A percentile compares a stretch with the other conserved stretches of the same genome.
Evolutionary conservation across 2,113 vertebrate genomes (phyloP).

Genomic region (Zosterops borbonicus): DNA sequence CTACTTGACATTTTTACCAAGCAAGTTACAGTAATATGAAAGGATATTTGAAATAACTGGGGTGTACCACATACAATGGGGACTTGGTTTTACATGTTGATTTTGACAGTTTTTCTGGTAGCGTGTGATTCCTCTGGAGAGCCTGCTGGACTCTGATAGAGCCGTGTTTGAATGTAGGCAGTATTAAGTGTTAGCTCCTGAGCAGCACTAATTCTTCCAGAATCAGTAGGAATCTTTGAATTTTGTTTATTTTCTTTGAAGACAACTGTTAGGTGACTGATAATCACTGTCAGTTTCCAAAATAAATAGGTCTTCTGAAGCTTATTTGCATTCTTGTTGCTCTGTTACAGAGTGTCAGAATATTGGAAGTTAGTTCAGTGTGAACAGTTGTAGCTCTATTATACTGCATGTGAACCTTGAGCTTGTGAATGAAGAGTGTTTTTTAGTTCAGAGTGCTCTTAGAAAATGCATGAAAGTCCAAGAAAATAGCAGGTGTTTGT

Average conservation of each 20-base stretch:
- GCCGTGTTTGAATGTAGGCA: not conserved
- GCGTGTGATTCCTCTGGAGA: not conserved
- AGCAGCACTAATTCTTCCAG: not conserved
- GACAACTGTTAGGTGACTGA: not conserved
- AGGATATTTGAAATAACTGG: not conserved
- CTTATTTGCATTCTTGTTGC: not conserved
- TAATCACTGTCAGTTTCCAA: not conserved
- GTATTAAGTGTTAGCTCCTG: not conserved
- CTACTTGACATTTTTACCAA: not conserved
- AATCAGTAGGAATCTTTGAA: not conserved
- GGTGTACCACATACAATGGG: not conserved
- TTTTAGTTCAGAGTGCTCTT: not conserved
- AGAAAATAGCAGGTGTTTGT: not conserved
- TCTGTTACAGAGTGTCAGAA: not conserved
- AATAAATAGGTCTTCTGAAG: not conserved
- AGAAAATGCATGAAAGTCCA: not conserved
- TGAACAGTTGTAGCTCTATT: accelerated
- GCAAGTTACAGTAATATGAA: not conserved
- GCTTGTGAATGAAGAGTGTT: not conserved
- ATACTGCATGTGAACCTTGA: not conserved
- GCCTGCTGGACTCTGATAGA: not conserved
- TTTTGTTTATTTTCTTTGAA: not conserved
- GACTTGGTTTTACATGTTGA: not conserved
- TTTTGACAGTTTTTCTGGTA: not conserved
- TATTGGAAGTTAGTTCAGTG: not conserved